Evolutionary conservation across 2,797 vertebrate genomes (phyloP), one percentile per base, ranked within the genome.

Genomic region (Caiman crocodilus): DNA sequence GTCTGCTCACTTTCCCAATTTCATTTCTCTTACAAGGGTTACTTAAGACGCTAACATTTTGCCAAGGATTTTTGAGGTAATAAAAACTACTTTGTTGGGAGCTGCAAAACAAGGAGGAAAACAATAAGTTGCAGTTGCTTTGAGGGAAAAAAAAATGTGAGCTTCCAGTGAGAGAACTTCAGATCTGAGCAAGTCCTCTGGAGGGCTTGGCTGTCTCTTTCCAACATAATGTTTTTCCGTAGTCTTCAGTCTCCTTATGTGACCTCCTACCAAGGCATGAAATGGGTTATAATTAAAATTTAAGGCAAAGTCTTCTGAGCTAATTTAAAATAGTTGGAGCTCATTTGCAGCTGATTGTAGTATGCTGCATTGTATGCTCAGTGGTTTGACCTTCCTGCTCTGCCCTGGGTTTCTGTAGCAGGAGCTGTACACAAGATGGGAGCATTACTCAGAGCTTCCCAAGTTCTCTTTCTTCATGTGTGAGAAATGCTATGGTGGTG

Each of bases 11-110:
- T 79, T 92, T 82, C 82, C 90, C 78, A 32, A 89, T 94, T 88
- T 90, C 91, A 84, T 90, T 96, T 94, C 17, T 20, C n/a, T 93
- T 81, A 59, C 32, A 59, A n/a, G 73, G 87, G 57, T 82, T 92
- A 1, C 91, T 94, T 50, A 30, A 26, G 14, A 76, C 87, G 89
- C 87, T 58, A 25, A 82, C 78, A 0, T 88, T 79, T 88, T 92
- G 86, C 90, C 61, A 71, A 88, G 69, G 87, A 6, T 8, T 92
- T 82, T 58, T 61, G 71, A 4, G 50, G 2, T 60, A 84, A 83
- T 81, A 91, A 80, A 92, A 96, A 84, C 89, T 89, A 28, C 93
- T 94, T 73, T 77, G 89, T 91, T 83, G 87, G 73, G 80, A 30
- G 26, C 76, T 15, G 65, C 32, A 20, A 58, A 79, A 16, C 32